Conservation (phyloP, 1,140 invertebrate species). For the Sycobia sp. region DNA sequence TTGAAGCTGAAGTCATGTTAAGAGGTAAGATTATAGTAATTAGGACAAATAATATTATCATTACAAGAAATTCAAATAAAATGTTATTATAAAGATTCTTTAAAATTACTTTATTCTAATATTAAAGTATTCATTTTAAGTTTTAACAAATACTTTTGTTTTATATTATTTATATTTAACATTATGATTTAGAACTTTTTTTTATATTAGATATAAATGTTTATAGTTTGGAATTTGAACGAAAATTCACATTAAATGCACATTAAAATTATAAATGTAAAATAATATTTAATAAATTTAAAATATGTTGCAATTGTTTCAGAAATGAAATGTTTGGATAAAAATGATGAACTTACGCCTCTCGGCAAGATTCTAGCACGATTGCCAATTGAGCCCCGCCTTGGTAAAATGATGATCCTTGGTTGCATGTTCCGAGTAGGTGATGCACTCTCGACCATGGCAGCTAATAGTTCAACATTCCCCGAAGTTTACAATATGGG, state of each 20-base stretch:
- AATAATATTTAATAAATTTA: neutral
- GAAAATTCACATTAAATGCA: too few relatives aligned
- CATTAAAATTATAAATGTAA: too few relatives aligned
- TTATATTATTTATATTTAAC: conserved; percentile 1
- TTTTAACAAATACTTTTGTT: neutral
- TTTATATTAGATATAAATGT: too few relatives aligned
- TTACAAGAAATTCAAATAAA: too few relatives aligned
- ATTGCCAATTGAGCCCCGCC: conserved; percentile 87
- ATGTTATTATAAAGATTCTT: too few relatives aligned
- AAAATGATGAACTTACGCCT: conserved; percentile 83
- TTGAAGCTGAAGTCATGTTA: conserved; percentile 81
- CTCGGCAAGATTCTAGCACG: conserved; percentile 91
- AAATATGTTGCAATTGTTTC: too few relatives aligned
- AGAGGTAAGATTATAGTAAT: conserved; percentile 55
- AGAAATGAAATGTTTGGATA: conserved; percentile 88
- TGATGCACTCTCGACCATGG: conserved; percentile 90
- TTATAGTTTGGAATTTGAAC: too few relatives aligned
- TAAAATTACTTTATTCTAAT: too few relatives aligned
- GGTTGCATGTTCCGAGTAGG: conserved; percentile 85
- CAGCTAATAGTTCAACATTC: conserved; percentile 90
- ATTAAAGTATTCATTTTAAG: too few relatives aligned
- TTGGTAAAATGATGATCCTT: conserved; percentile 95
- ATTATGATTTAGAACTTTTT: too few relatives aligned
- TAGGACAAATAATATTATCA: too few relatives aligned
- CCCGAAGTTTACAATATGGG: conserved; percentile 83